Conservation (phyloP, 2,797 vertebrate genomes). For the Eurystomus glaucurus region DNA sequence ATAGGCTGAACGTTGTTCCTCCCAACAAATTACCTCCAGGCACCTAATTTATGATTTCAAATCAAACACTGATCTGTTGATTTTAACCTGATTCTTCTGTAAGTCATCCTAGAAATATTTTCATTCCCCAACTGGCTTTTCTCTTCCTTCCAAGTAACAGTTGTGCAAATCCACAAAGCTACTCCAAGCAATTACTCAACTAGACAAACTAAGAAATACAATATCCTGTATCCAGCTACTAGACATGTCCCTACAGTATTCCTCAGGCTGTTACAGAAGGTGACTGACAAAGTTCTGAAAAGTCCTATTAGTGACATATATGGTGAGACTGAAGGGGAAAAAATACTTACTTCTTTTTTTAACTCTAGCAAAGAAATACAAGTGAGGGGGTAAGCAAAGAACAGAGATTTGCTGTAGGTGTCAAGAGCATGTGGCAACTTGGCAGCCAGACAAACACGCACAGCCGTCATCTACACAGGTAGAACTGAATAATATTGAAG, state of each 20-base stretch:
- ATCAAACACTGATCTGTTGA: slow-evolving; percentile 21
- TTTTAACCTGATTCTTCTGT: slow-evolving; percentile 57
- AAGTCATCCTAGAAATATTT: slow-evolving; percentile 64
- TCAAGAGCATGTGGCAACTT: not conserved
- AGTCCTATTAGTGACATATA: slow-evolving; percentile 52
- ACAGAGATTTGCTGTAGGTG: not conserved
- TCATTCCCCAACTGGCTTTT: slow-evolving; percentile 47
- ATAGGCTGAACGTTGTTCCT: not conserved
- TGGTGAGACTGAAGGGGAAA: slow-evolving; percentile 25
- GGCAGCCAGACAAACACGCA: fast-evolving
- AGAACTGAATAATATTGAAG: not conserved
- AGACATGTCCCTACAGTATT: slow-evolving; percentile 65
- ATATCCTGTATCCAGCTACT: slow-evolving; percentile 70
- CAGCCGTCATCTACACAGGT: not conserved
- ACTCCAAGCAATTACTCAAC: slow-evolving; percentile 57
- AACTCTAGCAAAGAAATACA: not conserved
- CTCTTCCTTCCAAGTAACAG: slow-evolving; percentile 50
- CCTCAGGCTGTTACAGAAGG: not conserved
- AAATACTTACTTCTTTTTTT: not conserved
- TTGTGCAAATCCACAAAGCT: not conserved
- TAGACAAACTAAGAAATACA: slow-evolving; percentile 64
- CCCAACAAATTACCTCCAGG: not conserved
- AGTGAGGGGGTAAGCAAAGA: not conserved
- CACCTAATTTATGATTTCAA: slow-evolving; percentile 34
- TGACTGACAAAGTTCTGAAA: slow-evolving; percentile 69